Evolutionary conservation across 2,888 invertebrate genomes (phyloP).

Genomic region (Temnothorax unifasciatus): DNA sequence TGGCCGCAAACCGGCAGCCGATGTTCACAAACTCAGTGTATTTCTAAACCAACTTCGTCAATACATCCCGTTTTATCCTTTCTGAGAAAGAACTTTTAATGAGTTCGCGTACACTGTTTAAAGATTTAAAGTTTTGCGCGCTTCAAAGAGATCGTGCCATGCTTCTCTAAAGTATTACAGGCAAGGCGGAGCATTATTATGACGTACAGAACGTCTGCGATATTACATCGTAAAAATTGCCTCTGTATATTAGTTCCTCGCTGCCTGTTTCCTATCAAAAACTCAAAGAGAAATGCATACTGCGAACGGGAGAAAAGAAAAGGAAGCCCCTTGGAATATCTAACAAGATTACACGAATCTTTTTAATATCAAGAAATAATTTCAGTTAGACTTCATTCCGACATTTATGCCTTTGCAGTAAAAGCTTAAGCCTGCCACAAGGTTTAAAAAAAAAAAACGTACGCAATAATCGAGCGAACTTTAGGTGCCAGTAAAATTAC

Average conservation of each 20-base stretch:
- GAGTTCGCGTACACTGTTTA: constrained; percentile 67
- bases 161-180: constrained; percentile 53
- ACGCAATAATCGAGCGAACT: neutral
- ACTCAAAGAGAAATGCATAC: constrained; percentile 46
- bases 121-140: constrained; percentile 60
- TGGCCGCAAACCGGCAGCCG: constrained; percentile 51
- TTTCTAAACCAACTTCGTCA: constrained; percentile 59
- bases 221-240: constrained; percentile 77
- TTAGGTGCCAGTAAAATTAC: neutral
- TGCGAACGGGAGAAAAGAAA: constrained; percentile 18
- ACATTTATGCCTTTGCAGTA: neutral
- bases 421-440: neutral
- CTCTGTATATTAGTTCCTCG: constrained; percentile 52
- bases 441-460: neutral
- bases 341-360: constrained; percentile 30
- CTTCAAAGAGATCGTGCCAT: constrained; percentile 53
- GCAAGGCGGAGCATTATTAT: constrained; percentile 46
- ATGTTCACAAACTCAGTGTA: constrained; percentile 50
- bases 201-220: constrained; percentile 56
- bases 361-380: constrained; percentile 29
- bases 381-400: constrained; percentile 6
- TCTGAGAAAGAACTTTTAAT: constrained; percentile 66
- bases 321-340: constrained; percentile 18
- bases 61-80: constrained; percentile 62
- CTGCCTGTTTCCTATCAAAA: constrained; percentile 44